These are phyloP conservation scores for Pedionomus torquatus DNA, from an alignment of 2,113 vertebrate species.

Conservation along the genomic window DNA sequence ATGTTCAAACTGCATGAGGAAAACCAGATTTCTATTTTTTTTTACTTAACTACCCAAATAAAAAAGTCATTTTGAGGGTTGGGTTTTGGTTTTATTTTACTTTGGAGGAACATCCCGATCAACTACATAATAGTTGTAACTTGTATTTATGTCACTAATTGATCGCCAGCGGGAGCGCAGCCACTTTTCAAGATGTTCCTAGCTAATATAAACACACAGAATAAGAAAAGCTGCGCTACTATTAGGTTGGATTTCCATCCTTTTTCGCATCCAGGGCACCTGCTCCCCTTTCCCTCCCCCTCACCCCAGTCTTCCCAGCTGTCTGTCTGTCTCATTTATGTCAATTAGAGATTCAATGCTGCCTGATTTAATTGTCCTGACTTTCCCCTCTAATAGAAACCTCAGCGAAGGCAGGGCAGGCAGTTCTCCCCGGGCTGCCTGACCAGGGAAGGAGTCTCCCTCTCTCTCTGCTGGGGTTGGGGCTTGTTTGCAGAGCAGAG, in stretches of 20 bases:
- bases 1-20: not conserved
- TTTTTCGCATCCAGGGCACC: constrained; percentile 65
- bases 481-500: not conserved
- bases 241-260: constrained; percentile 55
- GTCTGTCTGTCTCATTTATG: constrained; percentile 79
- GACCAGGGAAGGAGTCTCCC: constrained; percentile 17
- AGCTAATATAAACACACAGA: not conserved
- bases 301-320: constrained; percentile 61
- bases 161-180: not conserved
- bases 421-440: not conserved
- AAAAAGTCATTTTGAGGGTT: not conserved
- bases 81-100: too few relatives aligned
- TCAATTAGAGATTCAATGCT: constrained; percentile 77
- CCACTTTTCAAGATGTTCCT: not conserved
- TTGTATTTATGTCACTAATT: constrained; percentile 6
- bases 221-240: not conserved
- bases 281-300: constrained; percentile 61
- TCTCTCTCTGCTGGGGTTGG: not conserved
- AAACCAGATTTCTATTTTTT: not conserved
- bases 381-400: constrained; percentile 60
- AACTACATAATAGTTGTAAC: not conserved
- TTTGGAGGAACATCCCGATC: not conserved
- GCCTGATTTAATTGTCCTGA: constrained; percentile 76
- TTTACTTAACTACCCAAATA: not conserved
- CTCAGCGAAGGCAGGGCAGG: not conserved